phyloP scores from a whole-genome alignment of 2,113 vertebrate genomes.

The Zootoca vivipara region DNA sequence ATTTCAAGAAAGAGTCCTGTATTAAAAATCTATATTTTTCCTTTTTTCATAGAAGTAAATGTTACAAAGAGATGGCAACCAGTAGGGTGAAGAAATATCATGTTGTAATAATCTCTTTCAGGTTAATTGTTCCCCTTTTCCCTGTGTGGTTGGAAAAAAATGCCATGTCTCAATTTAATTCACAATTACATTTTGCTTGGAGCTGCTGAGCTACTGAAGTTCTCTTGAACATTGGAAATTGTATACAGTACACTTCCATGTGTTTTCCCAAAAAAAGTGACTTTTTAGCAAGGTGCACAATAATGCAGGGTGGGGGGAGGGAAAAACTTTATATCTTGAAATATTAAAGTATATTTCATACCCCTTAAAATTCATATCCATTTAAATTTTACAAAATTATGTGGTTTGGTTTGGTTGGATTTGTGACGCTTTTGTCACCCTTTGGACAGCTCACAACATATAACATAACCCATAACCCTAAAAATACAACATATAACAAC shows the following conservation, averaged over 20 bases:
- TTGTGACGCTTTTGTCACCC: not conserved
- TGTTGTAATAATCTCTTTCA: conserved; percentile 15
- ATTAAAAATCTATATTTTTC: not conserved
- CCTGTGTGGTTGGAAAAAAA: not conserved
- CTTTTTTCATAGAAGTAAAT: not conserved
- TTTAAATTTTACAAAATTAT: not conserved
- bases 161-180: not conserved
- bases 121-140: not conserved
- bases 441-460: not conserved
- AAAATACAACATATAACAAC: not conserved
- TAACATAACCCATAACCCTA: not conserved
- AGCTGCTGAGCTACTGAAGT: conserved; percentile 26
- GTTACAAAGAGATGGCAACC: not conserved
- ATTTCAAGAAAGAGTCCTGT: not conserved
- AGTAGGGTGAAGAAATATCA: conserved; percentile 22
- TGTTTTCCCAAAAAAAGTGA: conserved; percentile 38
- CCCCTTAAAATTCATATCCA: not conserved
- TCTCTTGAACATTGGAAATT: not conserved
- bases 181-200: not conserved
- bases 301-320: conserved; percentile 8
- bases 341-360: not conserved
- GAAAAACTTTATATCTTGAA: not conserved
- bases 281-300: conserved; percentile 19
- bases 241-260: conserved; percentile 20
- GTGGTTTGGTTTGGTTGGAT: no score